Base-by-base conservation (phyloP, 2,888 invertebrate genomes). In the Thymelicus sylvestris region DNA sequence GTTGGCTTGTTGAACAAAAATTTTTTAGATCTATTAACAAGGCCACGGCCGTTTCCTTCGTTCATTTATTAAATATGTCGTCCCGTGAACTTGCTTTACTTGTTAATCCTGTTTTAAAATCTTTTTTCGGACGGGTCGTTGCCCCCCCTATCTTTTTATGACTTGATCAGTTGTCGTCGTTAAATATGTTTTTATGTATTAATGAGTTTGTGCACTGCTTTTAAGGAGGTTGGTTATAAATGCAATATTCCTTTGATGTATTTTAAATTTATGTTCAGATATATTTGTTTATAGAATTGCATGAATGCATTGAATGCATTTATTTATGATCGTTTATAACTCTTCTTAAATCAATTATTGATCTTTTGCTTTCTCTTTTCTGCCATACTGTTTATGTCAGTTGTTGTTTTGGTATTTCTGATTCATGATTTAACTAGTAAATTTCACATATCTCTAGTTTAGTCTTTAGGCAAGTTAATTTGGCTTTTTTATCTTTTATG, bases 101-200 rank as follows among this genome's bases (percentile, higher is more conserved):
- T 60, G 70, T 70, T 41, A 65, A 64, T 65, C 70, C 65, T 60
- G 70, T 70, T 70, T 69, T 44, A 65, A 64, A 59, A 64, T 60
- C 65, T 65, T 65, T 65, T 60, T 50, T 39, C n/a, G 13, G 57
- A 57, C 24, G 59, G 65, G 70, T 65, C 70, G 44, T 50, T 44
- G 70, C 15, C 15, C 24, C 15, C 24, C 70, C 63, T 41, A 10
- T 50, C 7, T 13, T 65, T 44, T 57, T 41, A 55, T 31, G 68
- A 48, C 59, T 12, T n/a, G 50, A 65, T 65, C 65, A 65, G 65
- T 50, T 70, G 70, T 59, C 57, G 57, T 69, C 68, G 44, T 70
- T 59, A 41, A 60, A 64, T 19, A 44, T 13, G 39, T 64, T 70
- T 69, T 62, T 55, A 60, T 62, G 47, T 39, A 24, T 69, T 64